phyloP scores from a whole-genome alignment of 2,113 vertebrate species.

The Gasterosteus aculeatus region DNA sequence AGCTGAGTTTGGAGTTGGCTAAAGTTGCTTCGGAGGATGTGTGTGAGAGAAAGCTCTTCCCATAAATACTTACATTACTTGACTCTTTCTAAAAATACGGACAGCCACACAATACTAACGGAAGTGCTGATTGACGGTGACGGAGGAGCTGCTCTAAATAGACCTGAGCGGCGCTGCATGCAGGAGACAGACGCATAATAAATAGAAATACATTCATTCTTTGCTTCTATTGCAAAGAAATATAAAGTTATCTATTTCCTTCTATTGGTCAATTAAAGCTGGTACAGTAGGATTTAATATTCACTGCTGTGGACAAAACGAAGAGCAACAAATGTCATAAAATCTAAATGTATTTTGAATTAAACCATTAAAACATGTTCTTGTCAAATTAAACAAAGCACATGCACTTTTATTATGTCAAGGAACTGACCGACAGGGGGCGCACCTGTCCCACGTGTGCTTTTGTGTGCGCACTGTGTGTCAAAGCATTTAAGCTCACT shows the following conservation, averaged over 20 bases:
- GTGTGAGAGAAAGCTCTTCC: constrained; percentile 47
- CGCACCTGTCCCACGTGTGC: constrained; percentile 40
- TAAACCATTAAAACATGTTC: constrained; percentile 22
- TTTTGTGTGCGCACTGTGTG: not conserved
- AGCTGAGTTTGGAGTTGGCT: not conserved
- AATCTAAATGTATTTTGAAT: constrained; percentile 12
- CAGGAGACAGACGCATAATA: not conserved
- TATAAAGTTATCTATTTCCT: not conserved
- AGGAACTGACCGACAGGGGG: constrained; percentile 65
- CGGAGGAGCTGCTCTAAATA: constrained; percentile 46
- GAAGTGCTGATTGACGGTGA: constrained; percentile 62
- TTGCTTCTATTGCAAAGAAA: not conserved
- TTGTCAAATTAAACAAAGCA: constrained; percentile 21
- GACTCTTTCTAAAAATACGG: constrained; percentile 69
- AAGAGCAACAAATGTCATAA: not conserved
- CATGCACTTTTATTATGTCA: not conserved
- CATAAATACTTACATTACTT: constrained; percentile 73
- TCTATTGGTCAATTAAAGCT: too few relatives aligned
- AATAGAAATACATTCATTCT: not conserved
- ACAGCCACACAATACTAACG: constrained; percentile 61
- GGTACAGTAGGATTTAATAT: not conserved
- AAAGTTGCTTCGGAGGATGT: constrained; percentile 45
- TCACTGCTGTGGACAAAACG: not conserved
- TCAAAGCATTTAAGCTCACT: constrained; percentile 1
- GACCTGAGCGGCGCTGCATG: not conserved